These are phyloP conservation scores for Acrobasis suavella DNA, from an alignment of 2,888 invertebrate genomes.

Conservation along the genomic window DNA sequence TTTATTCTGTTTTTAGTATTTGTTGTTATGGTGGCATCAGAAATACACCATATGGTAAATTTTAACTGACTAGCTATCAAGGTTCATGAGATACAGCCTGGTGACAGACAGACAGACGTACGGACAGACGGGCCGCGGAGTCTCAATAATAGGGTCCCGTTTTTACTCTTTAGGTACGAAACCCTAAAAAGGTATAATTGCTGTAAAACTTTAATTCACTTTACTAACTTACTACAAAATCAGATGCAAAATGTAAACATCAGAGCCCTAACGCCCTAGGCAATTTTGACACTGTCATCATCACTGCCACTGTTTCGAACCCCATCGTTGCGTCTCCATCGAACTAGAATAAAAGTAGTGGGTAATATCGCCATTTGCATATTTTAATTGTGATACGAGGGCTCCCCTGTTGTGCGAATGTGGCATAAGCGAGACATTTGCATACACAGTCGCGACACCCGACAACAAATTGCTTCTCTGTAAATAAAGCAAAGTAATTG, in stretches of 20 bases:
- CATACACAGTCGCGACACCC: conserved; percentile 60
- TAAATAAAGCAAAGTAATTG: conserved; percentile 62
- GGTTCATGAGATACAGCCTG: no score
- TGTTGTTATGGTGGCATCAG: no score
- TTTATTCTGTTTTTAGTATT: no score
- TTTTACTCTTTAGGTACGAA: no score
- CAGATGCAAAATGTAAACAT: neutral
- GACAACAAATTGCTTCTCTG: conserved; percentile 61
- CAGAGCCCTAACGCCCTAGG: neutral
- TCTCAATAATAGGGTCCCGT: no score
- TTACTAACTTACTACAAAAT: neutral
- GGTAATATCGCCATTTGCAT: conserved; percentile 78
- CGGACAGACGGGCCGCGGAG: no score
- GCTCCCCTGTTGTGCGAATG: conserved; percentile 62
- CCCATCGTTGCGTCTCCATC: conserved; percentile 60
- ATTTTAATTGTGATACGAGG: conserved; percentile 77
- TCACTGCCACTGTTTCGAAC: conserved; percentile 49
- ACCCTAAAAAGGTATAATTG: no score
- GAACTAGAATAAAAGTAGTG: conserved; percentile 75
- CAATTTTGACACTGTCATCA: conserved; percentile 11
- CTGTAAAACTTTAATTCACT: neutral
- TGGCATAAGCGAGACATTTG: conserved; percentile 70
- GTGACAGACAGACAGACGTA: no score
- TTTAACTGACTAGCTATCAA: no score
- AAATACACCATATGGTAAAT: no score